These are phyloP conservation scores for Nixonia krombeini DNA, from an alignment of 1,140 invertebrate species.

Conservation along the genomic window DNA sequence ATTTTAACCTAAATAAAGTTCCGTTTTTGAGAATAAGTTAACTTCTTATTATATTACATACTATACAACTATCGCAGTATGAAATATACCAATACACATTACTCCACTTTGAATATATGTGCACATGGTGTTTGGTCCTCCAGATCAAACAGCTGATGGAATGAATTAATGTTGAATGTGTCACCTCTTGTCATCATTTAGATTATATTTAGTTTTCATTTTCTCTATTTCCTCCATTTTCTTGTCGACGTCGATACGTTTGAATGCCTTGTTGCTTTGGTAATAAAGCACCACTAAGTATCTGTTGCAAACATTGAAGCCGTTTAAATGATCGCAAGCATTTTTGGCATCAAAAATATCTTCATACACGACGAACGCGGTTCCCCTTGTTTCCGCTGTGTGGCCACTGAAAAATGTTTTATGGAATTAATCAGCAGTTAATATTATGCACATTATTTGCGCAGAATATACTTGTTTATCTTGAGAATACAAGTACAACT, in stretches of 20 bases:
- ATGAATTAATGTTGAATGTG: not conserved
- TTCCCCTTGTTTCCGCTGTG: constrained; percentile 97
- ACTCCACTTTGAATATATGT: no score
- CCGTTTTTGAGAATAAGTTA: constrained; percentile 15
- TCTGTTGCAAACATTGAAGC: constrained; percentile 99
- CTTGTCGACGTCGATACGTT: constrained; percentile 96
- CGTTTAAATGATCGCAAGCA: constrained; percentile 98
- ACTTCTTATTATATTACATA: no score
- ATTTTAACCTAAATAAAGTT: constrained; percentile 27
- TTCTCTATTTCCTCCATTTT: constrained; percentile 98
- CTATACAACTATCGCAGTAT: no score
- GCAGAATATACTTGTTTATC: no score
- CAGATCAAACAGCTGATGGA: no score
- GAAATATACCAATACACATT: no score
- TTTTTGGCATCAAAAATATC: constrained; percentile 99
- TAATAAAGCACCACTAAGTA: constrained; percentile 99
- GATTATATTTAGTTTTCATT: constrained; percentile 94
- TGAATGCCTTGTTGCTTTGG: constrained; percentile 94
- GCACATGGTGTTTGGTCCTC: no score
- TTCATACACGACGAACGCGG: constrained; percentile 99
- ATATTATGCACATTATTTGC: no score
- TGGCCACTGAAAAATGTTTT: constrained; percentile 84
- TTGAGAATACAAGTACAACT: no score
- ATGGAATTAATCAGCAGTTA: no score
- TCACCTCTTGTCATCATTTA: constrained; percentile 73